Evolutionary conservation across 1,140 invertebrate genomes (phyloP), one percentile per base, ranked within the genome.

Genomic region (Drosophila pruinosa): DNA sequence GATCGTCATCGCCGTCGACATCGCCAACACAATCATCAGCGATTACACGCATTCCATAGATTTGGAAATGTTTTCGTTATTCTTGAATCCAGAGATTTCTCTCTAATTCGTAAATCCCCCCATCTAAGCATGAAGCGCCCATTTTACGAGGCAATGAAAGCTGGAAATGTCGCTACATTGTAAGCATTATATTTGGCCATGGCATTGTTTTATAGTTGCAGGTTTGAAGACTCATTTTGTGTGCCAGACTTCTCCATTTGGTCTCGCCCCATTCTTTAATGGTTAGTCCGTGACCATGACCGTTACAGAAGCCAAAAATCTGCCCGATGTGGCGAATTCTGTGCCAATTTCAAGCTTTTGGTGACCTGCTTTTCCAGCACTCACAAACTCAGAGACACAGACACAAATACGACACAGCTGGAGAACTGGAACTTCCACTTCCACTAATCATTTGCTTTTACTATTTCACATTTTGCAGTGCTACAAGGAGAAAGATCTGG

Each of bases 401-500:
- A 34, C n/a, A 48, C 12, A 48, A 17, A 48, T 22, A 28, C 8
- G 17, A 22, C n/a, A 12, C 36, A 48, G 26, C 28, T 48, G 31
- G 10, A 45, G 58, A 72, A 41, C 50, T 72, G 73, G 47, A 83
- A 76, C 72, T 61, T 53, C 50, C 59, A 75, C 61, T 71, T 56
- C 39, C 52, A 74, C 53, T 86, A 83, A 85, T 77, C 57, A 17
- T 47, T 36, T 21, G 1, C 21, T 47, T 26, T 28, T 52, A 7
- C 48, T 45, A 12, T 12, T 31, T 53, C 24, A 5, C 19, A 15
- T 59, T 65, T 53, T 57, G n/a, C 78, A 98, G 97, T 97, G 95
- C 89, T 98, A 97, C 93, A 95, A 95, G 92, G 94, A 96, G 82
- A 96, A 96, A 90, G 98, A 99, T 92, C 94, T 94, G 7, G 97